These are phyloP conservation scores for Macaria liturata DNA, from an alignment of 2,888 invertebrate genomes.

Conservation along the genomic window DNA sequence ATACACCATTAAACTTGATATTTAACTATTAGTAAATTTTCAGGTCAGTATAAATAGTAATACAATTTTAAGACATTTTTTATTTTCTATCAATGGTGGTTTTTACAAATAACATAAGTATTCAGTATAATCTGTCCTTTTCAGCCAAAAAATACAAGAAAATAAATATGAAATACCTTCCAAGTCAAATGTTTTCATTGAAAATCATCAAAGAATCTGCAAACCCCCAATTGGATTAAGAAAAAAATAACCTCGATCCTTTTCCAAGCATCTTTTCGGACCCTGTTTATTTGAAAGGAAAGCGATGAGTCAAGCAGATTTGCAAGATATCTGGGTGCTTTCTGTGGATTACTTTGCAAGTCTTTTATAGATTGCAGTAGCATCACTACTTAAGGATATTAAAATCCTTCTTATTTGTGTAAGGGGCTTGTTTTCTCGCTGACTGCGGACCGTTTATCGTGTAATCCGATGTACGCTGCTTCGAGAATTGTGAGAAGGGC, in stretches of 20 bases:
- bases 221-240: slow-evolving; percentile 32
- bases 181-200: no score
- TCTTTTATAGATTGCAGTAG: slow-evolving; percentile 77
- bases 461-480: slow-evolving; percentile 55
- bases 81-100: no score
- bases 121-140: no score
- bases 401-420: slow-evolving; percentile 79
- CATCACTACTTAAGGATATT: slow-evolving; percentile 83
- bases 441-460: slow-evolving; percentile 64
- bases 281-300: slow-evolving; percentile 80
- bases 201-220: slow-evolving; percentile 1
- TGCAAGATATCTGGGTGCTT: slow-evolving; percentile 73
- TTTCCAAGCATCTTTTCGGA: slow-evolving; percentile 58
- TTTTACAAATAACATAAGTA: no score
- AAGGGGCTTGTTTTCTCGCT: slow-evolving; percentile 78
- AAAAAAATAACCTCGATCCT: slow-evolving; percentile 52
- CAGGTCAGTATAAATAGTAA: no score
- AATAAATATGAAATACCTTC: no score
- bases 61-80: no score
- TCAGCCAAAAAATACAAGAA: no score
- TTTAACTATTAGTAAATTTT: no score
- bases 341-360: slow-evolving; percentile 82
- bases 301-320: slow-evolving; percentile 82
- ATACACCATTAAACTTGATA: no score
- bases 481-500: slow-evolving; percentile 28